Evolutionary conservation across 2,113 vertebrate species (phyloP).

Genomic region (Chaetops frenatus): DNA sequence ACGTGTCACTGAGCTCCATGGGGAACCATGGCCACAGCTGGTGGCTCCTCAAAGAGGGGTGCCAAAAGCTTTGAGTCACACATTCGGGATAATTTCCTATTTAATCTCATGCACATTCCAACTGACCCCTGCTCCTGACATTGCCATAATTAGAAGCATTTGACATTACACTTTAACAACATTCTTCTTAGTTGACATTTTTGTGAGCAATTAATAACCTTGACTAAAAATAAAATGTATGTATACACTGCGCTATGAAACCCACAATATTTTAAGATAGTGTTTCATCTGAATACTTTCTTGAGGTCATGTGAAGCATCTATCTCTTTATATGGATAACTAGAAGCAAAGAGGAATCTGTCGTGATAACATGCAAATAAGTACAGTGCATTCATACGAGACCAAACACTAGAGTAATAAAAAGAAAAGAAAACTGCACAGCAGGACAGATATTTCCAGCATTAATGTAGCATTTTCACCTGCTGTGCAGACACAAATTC

Average conservation of each 20-base stretch:
- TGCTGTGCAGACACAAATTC: constrained; percentile 22
- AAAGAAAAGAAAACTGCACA: constrained; percentile 44
- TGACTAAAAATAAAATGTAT: neutral
- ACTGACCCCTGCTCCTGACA: neutral
- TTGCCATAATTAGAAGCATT: constrained; percentile 17
- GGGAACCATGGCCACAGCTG: neutral
- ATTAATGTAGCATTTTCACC: constrained; percentile 35
- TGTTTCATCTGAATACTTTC: constrained; percentile 4
- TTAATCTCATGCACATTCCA: neutral
- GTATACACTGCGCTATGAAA: neutral
- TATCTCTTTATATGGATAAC: neutral
- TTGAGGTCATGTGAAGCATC: neutral
- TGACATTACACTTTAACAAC: neutral
- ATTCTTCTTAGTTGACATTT: neutral
- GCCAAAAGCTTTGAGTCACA: neutral
- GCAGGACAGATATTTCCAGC: constrained; percentile 32
- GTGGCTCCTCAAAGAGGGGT: neutral
- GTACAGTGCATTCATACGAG: constrained; percentile 27
- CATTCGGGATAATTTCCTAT: neutral
- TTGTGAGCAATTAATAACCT: constrained; percentile 13
- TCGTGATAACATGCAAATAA: constrained; percentile 40
- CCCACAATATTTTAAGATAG: neutral
- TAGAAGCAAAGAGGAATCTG: neutral
- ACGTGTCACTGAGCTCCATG: rapidly evolving
- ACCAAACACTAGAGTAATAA: constrained; percentile 26